phyloP scores from a whole-genome alignment of 2,888 invertebrate species.

The Sympetrum striolatum region DNA sequence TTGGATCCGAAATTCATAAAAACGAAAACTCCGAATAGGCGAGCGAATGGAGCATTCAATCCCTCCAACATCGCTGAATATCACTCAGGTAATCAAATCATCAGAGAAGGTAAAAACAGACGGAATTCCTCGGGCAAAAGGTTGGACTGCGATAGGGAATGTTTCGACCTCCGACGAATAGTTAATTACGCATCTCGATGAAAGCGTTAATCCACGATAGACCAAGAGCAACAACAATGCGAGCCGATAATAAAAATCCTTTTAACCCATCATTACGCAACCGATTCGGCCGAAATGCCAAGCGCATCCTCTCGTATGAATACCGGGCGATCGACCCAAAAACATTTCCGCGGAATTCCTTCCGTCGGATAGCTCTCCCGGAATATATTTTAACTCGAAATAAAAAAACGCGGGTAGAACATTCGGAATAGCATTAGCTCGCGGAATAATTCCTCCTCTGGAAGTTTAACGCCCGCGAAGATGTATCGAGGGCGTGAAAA shows the following conservation, averaged over 20 bases:
- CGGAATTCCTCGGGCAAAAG: too few relatives aligned
- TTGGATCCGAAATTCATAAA: too few relatives aligned
- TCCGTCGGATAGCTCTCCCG: not conserved
- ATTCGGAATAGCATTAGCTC: not conserved
- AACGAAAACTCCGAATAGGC: too few relatives aligned
- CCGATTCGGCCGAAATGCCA: not conserved
- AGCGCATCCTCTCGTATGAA: not conserved
- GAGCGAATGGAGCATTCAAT: too few relatives aligned
- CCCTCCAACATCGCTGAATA: too few relatives aligned
- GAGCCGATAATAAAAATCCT: not conserved
- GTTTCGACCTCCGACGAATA: not conserved
- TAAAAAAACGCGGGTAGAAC: not conserved
- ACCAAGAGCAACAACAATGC: not conserved
- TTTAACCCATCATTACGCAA: not conserved
- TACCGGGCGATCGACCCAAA: not conserved
- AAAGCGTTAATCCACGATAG: not conserved
- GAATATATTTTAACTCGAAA: not conserved
- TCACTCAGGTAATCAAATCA: too few relatives aligned
- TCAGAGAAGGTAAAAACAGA: too few relatives aligned
- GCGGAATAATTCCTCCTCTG: not conserved
- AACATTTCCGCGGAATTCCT: not conserved
- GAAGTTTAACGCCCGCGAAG: not conserved
- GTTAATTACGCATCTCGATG: not conserved
- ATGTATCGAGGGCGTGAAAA: not conserved
- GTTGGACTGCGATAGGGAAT: not conserved